Conservation (phyloP, 2,113 vertebrate species). For the Synchiropus splendidus region DNA sequence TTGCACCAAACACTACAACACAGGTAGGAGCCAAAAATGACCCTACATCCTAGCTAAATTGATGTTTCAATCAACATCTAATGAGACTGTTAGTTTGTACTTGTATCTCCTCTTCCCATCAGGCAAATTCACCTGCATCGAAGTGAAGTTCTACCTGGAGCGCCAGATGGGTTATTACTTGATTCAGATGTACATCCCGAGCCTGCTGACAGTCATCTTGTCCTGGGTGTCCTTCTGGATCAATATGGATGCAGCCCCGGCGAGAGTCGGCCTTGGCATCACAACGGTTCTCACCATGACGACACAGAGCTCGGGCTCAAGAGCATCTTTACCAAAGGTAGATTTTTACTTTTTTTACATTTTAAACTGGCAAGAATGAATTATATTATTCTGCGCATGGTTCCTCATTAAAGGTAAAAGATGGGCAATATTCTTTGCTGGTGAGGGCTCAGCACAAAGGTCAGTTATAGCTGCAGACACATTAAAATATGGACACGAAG, state of each 20-base stretch:
- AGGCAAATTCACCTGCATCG: constrained; percentile 95
- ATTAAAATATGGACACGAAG: no score
- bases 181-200: constrained; percentile 97
- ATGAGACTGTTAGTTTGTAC: constrained; percentile 27
- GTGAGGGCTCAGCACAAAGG: no score
- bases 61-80: constrained; percentile 11
- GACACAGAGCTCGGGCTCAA: constrained; percentile 88
- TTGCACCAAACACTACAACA: constrained; percentile 93
- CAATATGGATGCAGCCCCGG: constrained; percentile 89
- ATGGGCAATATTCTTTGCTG: no score
- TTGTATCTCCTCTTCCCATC: constrained; percentile 20
- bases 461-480: no score
- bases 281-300: constrained; percentile 96
- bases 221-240: constrained; percentile 98
- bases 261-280: constrained; percentile 86
- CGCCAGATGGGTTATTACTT: constrained; percentile 95
- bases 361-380: no score
- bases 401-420: no score
- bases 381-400: no score
- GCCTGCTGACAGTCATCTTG: constrained; percentile 87
- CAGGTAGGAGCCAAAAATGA: constrained; percentile 68
- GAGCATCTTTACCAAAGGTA: constrained; percentile 90
- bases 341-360: constrained; percentile 1
- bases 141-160: constrained; percentile 93
- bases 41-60: background rate